These are phyloP conservation scores for Caenorhabditis wallacei DNA, from an alignment of 2,888 invertebrate species.

Conservation along the genomic window DNA sequence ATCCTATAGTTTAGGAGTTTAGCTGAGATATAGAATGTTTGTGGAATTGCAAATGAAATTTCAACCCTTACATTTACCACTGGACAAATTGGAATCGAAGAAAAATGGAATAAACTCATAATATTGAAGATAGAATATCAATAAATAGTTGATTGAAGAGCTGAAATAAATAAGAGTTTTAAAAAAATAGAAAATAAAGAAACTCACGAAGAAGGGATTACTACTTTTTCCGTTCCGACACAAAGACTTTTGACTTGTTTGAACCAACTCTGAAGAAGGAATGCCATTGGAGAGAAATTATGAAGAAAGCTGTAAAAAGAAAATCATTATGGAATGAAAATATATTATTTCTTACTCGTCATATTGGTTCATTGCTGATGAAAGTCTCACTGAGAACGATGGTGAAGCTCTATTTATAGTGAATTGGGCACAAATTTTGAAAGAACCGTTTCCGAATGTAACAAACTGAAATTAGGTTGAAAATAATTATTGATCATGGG, in stretches of 20 bases:
- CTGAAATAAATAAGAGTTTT: background rate
- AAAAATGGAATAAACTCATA: conserved; percentile 9
- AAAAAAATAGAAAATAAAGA: background rate
- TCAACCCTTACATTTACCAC: no score
- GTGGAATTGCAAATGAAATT: no score
- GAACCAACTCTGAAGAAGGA: conserved; percentile 1
- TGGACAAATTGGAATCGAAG: background rate
- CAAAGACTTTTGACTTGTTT: background rate
- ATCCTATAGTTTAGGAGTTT: no score
- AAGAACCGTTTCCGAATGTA: background rate
- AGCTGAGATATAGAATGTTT: no score
- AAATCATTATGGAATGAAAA: background rate
- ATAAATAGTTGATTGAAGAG: background rate
- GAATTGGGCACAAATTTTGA: background rate
- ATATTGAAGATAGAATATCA: conserved; percentile 11
- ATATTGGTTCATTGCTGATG: conserved; percentile 14
- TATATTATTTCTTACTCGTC: conserved; percentile 15
- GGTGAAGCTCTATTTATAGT: background rate
- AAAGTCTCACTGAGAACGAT: conserved; percentile 5
- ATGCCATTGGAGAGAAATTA: background rate
- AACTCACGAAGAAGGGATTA: background rate
- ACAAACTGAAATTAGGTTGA: background rate
- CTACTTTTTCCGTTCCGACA: background rate
- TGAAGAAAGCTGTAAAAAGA: conserved; percentile 14
- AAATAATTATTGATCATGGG: no score